These are phyloP conservation scores for Caenorhabditis macrosperma DNA, from an alignment of 2,888 invertebrate species.

Conservation along the genomic window DNA sequence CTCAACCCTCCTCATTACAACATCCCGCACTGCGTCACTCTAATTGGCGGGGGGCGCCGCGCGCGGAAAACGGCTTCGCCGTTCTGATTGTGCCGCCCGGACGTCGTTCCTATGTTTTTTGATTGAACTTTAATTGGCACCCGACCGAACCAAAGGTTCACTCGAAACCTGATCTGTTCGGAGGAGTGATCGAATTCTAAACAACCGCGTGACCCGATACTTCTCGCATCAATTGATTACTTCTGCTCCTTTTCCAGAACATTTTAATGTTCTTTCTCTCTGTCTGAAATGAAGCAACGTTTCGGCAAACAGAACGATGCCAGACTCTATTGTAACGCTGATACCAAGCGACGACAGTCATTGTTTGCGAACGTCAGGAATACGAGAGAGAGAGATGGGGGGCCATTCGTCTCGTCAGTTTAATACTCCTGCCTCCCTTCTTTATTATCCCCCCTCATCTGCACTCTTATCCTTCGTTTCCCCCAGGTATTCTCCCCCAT, in stretches of 20 bases:
- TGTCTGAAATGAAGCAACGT: background rate
- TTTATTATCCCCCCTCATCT: background rate
- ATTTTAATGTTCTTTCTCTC: no score
- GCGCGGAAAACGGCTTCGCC: background rate
- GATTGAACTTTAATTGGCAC: constrained; percentile 13
- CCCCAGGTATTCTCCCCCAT: constrained; percentile 27
- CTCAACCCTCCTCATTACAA: constrained; percentile 37
- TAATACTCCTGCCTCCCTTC: constrained; percentile 18
- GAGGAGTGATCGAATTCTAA: background rate
- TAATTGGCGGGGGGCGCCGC: constrained; percentile 15
- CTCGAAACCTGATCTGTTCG: constrained; percentile 31
- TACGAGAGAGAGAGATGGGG: no score
- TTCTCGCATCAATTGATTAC: no score
- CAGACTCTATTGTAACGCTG: background rate
- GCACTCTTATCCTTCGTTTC: background rate
- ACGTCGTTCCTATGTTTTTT: constrained; percentile 23
- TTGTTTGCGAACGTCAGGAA: no score
- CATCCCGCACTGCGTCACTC: constrained; percentile 11
- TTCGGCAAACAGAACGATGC: no score
- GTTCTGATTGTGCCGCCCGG: background rate
- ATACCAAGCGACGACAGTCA: no score
- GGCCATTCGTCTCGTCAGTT: constrained; percentile 3
- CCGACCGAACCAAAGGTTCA: constrained; percentile 24
- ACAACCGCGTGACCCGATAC: background rate
- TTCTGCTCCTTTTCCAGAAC: background rate